A percentile compares a stretch with the other conserved stretches of the same genome.
phyloP scores from a whole-genome alignment of 2,888 invertebrate species.

The Hyles lineata region DNA sequence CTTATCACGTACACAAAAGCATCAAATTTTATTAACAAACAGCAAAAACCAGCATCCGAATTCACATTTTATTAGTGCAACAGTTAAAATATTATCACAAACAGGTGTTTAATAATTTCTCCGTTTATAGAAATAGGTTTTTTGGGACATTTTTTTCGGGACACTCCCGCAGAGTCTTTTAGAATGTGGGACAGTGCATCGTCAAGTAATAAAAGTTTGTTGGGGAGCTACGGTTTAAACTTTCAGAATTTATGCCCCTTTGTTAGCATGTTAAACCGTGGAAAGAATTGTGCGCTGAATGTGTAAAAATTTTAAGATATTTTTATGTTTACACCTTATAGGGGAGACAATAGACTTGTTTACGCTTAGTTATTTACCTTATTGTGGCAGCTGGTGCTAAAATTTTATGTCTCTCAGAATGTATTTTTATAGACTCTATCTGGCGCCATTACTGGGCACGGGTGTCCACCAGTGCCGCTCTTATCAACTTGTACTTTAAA shows the following conservation, averaged over 20 bases:
- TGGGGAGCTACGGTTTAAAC: constrained; percentile 45
- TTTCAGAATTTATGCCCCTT: constrained; percentile 68
- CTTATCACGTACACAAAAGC: constrained; percentile 19
- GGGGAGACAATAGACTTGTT: constrained; percentile 2
- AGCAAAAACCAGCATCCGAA: background rate
- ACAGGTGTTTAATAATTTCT: constrained; percentile 43
- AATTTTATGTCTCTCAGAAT: background rate
- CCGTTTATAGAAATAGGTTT: constrained; percentile 16
- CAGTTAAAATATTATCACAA: constrained; percentile 35
- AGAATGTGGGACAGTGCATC: constrained; percentile 34
- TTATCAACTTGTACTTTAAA: too few relatives aligned
- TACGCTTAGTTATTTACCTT: constrained; percentile 9
- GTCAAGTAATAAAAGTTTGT: constrained; percentile 35
- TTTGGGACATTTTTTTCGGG: constrained; percentile 31
- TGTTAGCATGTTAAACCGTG: constrained; percentile 42
- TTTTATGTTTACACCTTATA: constrained; percentile 9
- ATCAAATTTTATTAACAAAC: background rate
- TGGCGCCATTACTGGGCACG: too few relatives aligned
- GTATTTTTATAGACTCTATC: background rate
- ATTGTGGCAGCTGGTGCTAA: background rate
- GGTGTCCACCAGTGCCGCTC: too few relatives aligned
- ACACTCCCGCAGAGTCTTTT: constrained; percentile 32
- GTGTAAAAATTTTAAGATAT: constrained; percentile 4
- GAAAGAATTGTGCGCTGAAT: constrained; percentile 15
- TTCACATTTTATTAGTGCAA: constrained; percentile 34